phyloP scores from a whole-genome alignment of 2,888 invertebrate species.

The Hipparchia sbordonii region DNA sequence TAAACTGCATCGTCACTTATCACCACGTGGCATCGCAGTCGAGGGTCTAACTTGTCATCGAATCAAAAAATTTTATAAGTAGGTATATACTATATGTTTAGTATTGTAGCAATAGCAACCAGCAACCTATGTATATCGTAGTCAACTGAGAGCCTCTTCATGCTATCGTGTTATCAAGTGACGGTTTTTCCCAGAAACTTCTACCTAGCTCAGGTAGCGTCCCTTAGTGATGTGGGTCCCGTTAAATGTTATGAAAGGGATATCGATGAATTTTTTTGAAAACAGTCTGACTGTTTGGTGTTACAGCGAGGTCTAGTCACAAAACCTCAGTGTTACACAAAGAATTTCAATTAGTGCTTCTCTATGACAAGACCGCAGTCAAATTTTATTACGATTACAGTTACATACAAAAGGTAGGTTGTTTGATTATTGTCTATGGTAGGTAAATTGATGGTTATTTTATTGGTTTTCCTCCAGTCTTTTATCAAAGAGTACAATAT shows the following conservation, averaged over 20 bases:
- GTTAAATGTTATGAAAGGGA: constrained; percentile 17
- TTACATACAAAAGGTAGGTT: not conserved
- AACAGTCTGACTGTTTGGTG: too few species aligned
- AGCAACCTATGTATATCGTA: constrained; percentile 3
- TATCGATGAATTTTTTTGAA: not conserved
- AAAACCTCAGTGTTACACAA: too few species aligned
- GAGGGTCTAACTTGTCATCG: too few species aligned
- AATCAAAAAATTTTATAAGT: too few species aligned
- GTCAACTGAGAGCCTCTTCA: constrained; percentile 31
- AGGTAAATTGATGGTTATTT: not conserved
- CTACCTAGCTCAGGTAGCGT: constrained; percentile 76
- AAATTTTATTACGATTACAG: too few species aligned
- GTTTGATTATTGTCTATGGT: not conserved
- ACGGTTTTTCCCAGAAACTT: constrained; percentile 66
- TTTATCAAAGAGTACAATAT: constrained; percentile 4
- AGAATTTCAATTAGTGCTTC: not conserved
- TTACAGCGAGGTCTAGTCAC: too few species aligned
- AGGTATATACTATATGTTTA: too few species aligned
- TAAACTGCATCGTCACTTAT: too few species aligned
- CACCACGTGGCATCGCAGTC: too few species aligned
- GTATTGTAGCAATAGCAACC: not conserved
- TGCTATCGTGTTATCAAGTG: constrained; percentile 53
- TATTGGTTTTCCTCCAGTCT: not conserved
- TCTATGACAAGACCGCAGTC: too few species aligned
- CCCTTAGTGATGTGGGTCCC: constrained; percentile 40